Conservation (phyloP, 1,140 invertebrate species). For the Cotesia chilonis region DNA sequence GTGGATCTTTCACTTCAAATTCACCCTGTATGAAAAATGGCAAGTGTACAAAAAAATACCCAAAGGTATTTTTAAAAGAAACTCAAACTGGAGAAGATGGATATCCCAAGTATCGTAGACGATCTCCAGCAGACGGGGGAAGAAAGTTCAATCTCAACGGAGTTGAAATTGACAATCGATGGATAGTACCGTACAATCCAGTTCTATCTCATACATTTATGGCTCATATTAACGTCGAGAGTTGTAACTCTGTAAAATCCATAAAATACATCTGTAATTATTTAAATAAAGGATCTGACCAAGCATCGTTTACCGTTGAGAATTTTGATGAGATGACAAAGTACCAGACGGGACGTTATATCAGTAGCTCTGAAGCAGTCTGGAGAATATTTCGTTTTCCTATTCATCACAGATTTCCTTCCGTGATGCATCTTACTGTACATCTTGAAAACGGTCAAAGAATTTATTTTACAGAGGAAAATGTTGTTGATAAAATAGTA, state of each 20-base stretch:
- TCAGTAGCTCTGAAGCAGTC: slow-evolving; percentile 60
- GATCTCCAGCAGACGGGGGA: slow-evolving; percentile 20
- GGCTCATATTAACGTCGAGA: slow-evolving; percentile 50
- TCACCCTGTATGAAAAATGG: slow-evolving; percentile 31
- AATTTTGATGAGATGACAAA: slow-evolving; percentile 34
- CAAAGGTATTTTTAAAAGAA: slow-evolving; percentile 46
- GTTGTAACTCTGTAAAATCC: slow-evolving; percentile 46
- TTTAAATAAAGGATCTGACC: slow-evolving; percentile 25
- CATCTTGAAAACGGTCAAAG: slow-evolving; percentile 49
- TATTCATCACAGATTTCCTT: slow-evolving; percentile 53
- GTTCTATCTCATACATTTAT: slow-evolving; percentile 64
- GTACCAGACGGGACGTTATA: slow-evolving; percentile 57
- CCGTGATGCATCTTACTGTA: slow-evolving; percentile 47
- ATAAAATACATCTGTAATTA: slow-evolving; percentile 58
- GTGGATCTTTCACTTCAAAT: slow-evolving; percentile 38
- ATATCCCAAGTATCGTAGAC: slow-evolving; percentile 42
- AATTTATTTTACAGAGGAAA: slow-evolving; percentile 37
- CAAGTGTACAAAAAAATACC: slow-evolving; percentile 49
- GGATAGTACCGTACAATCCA: slow-evolving; percentile 68
- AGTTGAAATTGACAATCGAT: slow-evolving; percentile 61
- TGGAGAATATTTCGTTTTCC: slow-evolving; percentile 61
- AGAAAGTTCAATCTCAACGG: slow-evolving; percentile 20
- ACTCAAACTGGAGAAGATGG: slow-evolving; percentile 51
- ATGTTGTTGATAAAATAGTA: slow-evolving; percentile 42
- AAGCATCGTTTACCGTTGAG: no score